Conservation (phyloP, 2,797 vertebrate genomes). For the Xyrichtys novacula region DNA sequence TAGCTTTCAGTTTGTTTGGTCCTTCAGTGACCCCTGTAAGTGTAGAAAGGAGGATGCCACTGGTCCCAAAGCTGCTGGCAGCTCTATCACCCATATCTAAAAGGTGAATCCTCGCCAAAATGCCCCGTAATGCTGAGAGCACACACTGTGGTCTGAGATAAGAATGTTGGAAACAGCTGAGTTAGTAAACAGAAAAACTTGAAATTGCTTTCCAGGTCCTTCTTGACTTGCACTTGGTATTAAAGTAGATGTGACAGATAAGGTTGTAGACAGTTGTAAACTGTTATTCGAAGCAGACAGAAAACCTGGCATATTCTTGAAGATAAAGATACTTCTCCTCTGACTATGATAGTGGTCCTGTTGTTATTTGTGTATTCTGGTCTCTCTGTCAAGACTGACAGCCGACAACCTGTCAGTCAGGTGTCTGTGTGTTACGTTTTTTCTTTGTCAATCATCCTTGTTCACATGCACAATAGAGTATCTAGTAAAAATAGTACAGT, state of each 20-base stretch:
- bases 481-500: too few species aligned
- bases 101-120: constrained; percentile 16
- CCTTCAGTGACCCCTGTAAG: constrained; percentile 13
- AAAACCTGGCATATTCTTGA: neutral
- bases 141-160: constrained; percentile 27
- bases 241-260: constrained; percentile 2
- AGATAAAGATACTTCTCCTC: too few species aligned
- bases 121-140: neutral
- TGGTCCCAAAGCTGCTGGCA: constrained; percentile 14
- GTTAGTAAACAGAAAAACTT: constrained; percentile 1
- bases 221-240: constrained; percentile 1
- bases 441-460: too few species aligned
- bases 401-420: too few species aligned
- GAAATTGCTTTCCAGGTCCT: constrained; percentile 22
- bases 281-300: neutral
- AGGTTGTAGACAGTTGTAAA: constrained; percentile 1
- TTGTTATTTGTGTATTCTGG: too few species aligned
- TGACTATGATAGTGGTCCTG: too few species aligned
- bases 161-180: constrained; percentile 9
- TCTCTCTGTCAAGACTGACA: too few species aligned
- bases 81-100: constrained; percentile 37
- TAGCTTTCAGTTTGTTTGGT: neutral
- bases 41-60: constrained; percentile 7
- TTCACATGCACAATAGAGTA: too few species aligned
- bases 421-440: too few species aligned